Evolutionary conservation across 2,113 vertebrate genomes (phyloP), one percentile per base, ranked within the genome.

Genomic region (Lethenteron camtschaticum): DNA sequence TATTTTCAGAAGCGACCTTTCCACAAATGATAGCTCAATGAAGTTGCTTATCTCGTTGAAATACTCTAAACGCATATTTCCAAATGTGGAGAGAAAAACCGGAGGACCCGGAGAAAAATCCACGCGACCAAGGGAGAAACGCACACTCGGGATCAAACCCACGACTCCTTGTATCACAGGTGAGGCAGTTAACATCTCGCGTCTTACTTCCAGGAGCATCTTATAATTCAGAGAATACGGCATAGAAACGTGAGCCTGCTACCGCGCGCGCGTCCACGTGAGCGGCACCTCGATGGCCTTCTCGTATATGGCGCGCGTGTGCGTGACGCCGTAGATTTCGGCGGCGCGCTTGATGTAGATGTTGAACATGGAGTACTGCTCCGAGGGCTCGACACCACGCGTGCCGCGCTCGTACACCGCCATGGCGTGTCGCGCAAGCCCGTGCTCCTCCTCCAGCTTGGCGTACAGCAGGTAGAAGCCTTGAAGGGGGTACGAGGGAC

Each of bases 281-380:
- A 41, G 5, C 0, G 63, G 70, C 74, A 88, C 89, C 87, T 91
- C 86, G 2, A 95, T 91, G 69, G 89, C 83, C 72, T 87, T 86
- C 80, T 95, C 86, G 73, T 92, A 92, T 75, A 95, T 92, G 75
- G 82, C 78, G 9, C 88, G 84, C 4, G 89, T 95, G 76, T 91
- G 85, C 3, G 88, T 95, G 72, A 95, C 87, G 1, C 89, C 89
- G 5, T 92, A 95, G 73, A 95, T 88, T 79, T 95, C 87, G 0
- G 88, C 89, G 0, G 88, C 89, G 58, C 87, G 81, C 77, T 87
- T 88, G 77, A 92, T 90, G 79, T 92, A 91, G 78, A 95, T 92
- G 75, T 91, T 89, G 76, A 89, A 95, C 89, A 95, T 95, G 41
- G 87, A 85, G 3, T 86, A 85, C 73, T 83, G 82, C 76, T 92